phyloP scores from a whole-genome alignment of 1,140 invertebrate species.

The Diorhabda elongata region DNA sequence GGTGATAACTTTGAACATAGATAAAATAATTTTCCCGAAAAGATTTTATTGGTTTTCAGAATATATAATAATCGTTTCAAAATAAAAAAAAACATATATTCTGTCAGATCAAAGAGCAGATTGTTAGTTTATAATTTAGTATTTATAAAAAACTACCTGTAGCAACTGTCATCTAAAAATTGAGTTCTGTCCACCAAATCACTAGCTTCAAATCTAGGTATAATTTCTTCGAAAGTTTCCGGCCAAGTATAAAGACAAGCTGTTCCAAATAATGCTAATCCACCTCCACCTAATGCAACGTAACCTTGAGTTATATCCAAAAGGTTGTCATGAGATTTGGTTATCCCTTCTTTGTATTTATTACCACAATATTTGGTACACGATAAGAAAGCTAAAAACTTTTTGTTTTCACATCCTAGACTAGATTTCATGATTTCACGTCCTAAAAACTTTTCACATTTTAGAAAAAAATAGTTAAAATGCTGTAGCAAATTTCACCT shows the following conservation, averaged over 20 bases:
- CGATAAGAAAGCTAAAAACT: slow-evolving; percentile 85
- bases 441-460: slow-evolving; percentile 15
- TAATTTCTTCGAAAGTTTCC: slow-evolving; percentile 63
- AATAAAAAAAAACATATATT: too few relatives aligned
- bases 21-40: too few relatives aligned
- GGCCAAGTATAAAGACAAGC: slow-evolving; percentile 91
- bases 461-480: too few relatives aligned
- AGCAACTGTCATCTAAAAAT: slow-evolving; percentile 75
- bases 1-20: too few relatives aligned
- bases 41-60: too few relatives aligned
- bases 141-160: slow-evolving; percentile 38
- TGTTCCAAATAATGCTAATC: slow-evolving; percentile 84
- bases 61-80: too few relatives aligned
- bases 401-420: slow-evolving; percentile 62
- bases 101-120: too few relatives aligned
- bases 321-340: slow-evolving; percentile 69
- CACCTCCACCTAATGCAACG: slow-evolving; percentile 84
- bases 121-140: too few relatives aligned
- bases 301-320: slow-evolving; percentile 74
- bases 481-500: slow-evolving; percentile 50
- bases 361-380: slow-evolving; percentile 65
- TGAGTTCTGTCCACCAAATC: slow-evolving; percentile 55
- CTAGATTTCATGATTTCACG: slow-evolving; percentile 67
- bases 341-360: slow-evolving; percentile 50
- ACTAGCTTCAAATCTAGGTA: slow-evolving; percentile 53